These are phyloP conservation scores for Stercorarius parasiticus DNA, from an alignment of 2,113 vertebrate species.

Conservation along the genomic window DNA sequence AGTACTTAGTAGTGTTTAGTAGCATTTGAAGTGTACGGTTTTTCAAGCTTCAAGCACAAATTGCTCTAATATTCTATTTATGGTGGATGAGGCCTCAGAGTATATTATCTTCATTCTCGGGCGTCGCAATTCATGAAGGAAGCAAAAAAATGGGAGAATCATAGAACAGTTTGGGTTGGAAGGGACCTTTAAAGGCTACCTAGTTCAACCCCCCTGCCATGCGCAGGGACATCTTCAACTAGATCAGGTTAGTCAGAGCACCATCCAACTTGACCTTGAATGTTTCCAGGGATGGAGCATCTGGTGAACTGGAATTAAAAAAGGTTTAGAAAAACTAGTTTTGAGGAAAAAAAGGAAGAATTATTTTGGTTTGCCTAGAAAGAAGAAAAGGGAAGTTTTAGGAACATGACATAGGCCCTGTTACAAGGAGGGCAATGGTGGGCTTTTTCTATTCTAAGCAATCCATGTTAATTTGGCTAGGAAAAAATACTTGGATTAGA, in stretches of 20 bases:
- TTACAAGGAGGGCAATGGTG: background rate
- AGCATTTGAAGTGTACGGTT: background rate
- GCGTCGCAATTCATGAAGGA: background rate
- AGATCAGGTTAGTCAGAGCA: background rate
- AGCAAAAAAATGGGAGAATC: background rate
- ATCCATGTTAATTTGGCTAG: background rate
- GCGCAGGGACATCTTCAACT: background rate
- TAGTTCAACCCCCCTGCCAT: background rate
- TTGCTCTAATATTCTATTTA: background rate
- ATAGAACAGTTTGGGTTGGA: background rate
- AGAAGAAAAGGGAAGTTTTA: background rate
- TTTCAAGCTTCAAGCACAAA: background rate
- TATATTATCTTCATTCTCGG: background rate
- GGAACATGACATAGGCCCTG: background rate
- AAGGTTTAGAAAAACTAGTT: background rate
- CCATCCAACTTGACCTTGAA: background rate
- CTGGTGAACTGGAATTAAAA: background rate
- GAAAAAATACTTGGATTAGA: background rate
- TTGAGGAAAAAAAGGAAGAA: background rate
- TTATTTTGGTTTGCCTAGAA: background rate
- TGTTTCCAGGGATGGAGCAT: background rate
- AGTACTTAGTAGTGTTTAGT: background rate
- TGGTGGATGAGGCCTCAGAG: background rate
- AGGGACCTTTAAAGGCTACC: background rate
- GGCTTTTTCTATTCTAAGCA: constrained; percentile 19